These are phyloP conservation scores for Mus spretus DNA, from an alignment of 2,797 vertebrate species.

Conservation along the genomic window DNA sequence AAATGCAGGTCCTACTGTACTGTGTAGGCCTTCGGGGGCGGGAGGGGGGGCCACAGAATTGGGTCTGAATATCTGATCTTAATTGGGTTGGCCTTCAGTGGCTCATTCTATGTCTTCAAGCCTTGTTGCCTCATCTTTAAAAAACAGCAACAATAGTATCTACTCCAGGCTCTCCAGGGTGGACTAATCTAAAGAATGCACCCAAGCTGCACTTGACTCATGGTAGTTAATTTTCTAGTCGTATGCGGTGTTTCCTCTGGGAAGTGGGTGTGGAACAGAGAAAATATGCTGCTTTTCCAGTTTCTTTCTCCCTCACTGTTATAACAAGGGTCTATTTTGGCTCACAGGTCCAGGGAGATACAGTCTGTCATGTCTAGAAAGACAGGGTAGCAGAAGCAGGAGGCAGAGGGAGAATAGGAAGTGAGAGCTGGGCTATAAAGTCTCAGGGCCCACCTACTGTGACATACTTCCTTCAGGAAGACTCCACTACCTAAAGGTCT, in stretches of 20 bases:
- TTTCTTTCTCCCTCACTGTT: not conserved
- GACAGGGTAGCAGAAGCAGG: not conserved
- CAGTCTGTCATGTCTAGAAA: not conserved
- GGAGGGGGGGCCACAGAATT: not conserved
- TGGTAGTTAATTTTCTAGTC: not conserved
- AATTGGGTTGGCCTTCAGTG: not conserved
- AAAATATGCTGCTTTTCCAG: not conserved
- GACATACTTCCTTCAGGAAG: not conserved
- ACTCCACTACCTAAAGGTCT: not conserved
- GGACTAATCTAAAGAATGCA: not conserved
- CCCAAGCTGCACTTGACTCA: not conserved
- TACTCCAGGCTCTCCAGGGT: not conserved
- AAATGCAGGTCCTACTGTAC: not conserved
- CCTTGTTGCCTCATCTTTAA: not conserved
- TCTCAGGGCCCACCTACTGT: not conserved
- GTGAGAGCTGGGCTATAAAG: not conserved
- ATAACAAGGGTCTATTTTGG: not conserved
- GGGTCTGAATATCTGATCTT: not conserved
- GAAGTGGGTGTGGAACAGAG: not conserved
- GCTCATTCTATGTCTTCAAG: not conserved
- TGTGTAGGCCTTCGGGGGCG: not conserved
- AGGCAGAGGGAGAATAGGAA: not conserved
- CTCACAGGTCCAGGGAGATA: not conserved
- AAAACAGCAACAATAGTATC: not conserved
- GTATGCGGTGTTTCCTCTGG: constrained; percentile 1